Evolutionary conservation across 1,140 invertebrate genomes (phyloP).

Genomic region (Drosophila tsacasi): DNA sequence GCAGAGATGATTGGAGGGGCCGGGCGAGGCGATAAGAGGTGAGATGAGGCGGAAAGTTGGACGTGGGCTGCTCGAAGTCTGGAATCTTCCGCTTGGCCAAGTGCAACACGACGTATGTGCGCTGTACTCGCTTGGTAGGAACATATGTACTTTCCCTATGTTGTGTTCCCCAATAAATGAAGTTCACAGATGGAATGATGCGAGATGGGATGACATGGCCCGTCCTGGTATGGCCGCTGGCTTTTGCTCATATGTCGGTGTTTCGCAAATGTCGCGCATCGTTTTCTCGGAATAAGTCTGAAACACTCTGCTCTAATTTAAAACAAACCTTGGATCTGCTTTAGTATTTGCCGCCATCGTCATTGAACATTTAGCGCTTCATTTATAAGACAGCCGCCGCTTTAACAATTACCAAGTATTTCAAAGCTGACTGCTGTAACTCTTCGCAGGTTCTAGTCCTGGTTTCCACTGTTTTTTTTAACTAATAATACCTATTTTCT

Average conservation of each 20-base stretch:
- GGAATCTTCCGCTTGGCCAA: slow-evolving; percentile 45
- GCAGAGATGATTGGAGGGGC: slow-evolving; percentile 58
- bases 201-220: slow-evolving; percentile 18
- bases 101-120: slow-evolving; percentile 54
- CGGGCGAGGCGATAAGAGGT: slow-evolving; percentile 13
- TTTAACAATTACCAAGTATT: slow-evolving; percentile 55
- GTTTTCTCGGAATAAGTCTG: slow-evolving; percentile 63
- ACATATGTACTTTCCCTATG: slow-evolving; percentile 33
- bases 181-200: slow-evolving; percentile 20
- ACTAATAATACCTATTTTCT: slow-evolving; percentile 30
- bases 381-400: slow-evolving; percentile 51
- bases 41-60: slow-evolving; percentile 21
- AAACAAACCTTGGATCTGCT: slow-evolving; percentile 50
- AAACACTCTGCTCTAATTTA: slow-evolving; percentile 57
- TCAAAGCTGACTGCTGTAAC: slow-evolving; percentile 43
- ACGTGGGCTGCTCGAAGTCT: slow-evolving; percentile 16
- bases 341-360: slow-evolving; percentile 43
- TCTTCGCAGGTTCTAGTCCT: neutral
- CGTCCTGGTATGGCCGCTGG: slow-evolving; percentile 10
- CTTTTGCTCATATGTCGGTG: slow-evolving; percentile 55
- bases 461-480: neutral
- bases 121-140: neutral
- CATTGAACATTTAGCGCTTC: slow-evolving; percentile 64
- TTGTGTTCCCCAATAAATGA: slow-evolving; percentile 29
- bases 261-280: slow-evolving; percentile 71